Base-by-base conservation (phyloP, 2,797 vertebrate genomes). In the Capromys pilorides region DNA sequence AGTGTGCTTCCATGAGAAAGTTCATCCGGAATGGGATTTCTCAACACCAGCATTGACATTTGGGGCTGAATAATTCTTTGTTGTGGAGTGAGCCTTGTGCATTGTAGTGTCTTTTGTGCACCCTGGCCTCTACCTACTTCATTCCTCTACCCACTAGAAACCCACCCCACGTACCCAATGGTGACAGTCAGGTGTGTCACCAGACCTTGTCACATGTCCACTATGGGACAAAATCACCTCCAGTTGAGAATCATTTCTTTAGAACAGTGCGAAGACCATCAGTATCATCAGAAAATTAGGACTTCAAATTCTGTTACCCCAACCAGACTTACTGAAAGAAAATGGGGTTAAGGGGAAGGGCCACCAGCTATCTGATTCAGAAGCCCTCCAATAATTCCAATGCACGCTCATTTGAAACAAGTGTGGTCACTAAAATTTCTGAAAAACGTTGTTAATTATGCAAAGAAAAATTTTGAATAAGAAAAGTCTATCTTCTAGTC, bases 1-100 rank as follows among this genome's bases (percentile, higher is more conserved):
- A 66, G 61, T 75, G 66, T 83, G 59, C 51, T 84, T 95, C 85
- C 80, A 39, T 94, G 94, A 92, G 95, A 96, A 84, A 95, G 66
- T 54, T 92, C 85, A 54, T 26, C 62, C 64, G 36, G 33, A 69
- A 33, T 41, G 61, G 13, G 19, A 6, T 90, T 95, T 94, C 91
- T 86, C 71, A 79, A 62, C 26, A 39, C 49, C 5, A 12, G 62
- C n/a, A 4, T 36, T 31, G 62, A 69, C 36, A 41, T 64, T 88
- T 83, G 41, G 54, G 31, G 26, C 71, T 45, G 33, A 71, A 33
- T 10, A 85, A 67, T 69, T 88, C 80, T 64, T 73, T 31, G 13
- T 45, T 77, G 33, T 24, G 21, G 39, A 14, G 31, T 9, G 45
- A 73, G 39, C 59, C 13, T 14, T 89, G 71, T 71, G 64, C 33